These are phyloP conservation scores for Cantharis rustica DNA, from an alignment of 2,888 invertebrate species.

Conservation along the genomic window DNA sequence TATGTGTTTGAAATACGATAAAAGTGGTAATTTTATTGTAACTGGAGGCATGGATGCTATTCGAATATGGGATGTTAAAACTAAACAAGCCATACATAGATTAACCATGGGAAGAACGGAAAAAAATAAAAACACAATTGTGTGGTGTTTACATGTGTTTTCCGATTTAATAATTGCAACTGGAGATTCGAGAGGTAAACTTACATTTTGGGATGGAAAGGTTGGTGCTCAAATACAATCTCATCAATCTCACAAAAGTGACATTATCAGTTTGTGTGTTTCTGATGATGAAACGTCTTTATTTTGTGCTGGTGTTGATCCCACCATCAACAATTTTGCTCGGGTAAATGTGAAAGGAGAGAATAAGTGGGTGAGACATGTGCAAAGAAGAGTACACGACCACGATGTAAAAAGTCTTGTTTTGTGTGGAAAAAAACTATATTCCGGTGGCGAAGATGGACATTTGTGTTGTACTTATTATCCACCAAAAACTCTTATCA, in stretches of 20 bases:
- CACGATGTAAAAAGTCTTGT: conserved; percentile 80
- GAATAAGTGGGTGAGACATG: conserved; percentile 79
- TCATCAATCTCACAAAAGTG: conserved; percentile 79
- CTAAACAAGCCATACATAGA: conserved; percentile 80
- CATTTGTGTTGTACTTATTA: conserved; percentile 75
- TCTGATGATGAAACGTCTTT: conserved; percentile 71
- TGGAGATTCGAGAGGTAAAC: conserved; percentile 84
- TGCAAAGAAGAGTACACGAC: conserved; percentile 79
- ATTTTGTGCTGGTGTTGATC: conserved; percentile 83
- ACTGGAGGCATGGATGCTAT: conserved; percentile 74
- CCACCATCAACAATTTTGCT: conserved; percentile 75
- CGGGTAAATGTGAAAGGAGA: conserved; percentile 64
- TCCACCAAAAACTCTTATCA: conserved; percentile 69
- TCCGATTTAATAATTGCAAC: conserved; percentile 82
- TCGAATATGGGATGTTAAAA: conserved; percentile 83
- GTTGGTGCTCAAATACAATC: conserved; percentile 79
- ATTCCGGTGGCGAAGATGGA: conserved; percentile 83
- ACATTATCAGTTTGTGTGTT: conserved; percentile 76
- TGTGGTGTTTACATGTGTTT: conserved; percentile 85
- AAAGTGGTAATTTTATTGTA: conserved; percentile 73
- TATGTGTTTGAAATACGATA: conserved; percentile 84
- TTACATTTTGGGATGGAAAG: conserved; percentile 87
- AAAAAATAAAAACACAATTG: conserved; percentile 71
- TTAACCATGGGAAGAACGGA: conserved; percentile 74
- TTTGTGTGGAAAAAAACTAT: conserved; percentile 67